Evolutionary conservation across 2,113 vertebrate species (phyloP), one percentile per base, ranked within the genome.

Genomic region (Phaethornis superciliosus): DNA sequence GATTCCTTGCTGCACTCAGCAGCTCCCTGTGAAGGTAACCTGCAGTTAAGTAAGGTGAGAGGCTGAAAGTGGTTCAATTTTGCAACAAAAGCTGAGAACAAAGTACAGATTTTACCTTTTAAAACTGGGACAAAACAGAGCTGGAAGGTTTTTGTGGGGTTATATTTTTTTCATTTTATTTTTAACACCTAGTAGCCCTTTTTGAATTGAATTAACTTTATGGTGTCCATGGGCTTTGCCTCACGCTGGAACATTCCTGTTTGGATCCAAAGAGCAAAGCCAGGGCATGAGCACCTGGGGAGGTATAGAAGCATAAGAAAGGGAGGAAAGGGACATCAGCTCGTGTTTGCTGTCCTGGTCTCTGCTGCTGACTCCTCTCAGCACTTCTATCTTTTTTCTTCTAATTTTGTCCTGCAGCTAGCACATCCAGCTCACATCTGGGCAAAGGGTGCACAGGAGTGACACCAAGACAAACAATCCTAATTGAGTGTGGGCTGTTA

Each of bases 31-130:
- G 62, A 60, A 81, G 60, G 60, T 56, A 78, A 88, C 88, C 87
- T 28, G 6, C 1, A 10, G 87, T 89, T 89, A 81, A 91, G 81
- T 88, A 89, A 94, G 94, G 95, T 87, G 52, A 90, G 79, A 88
- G 64, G 76, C 85, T 94, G 79, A 85, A 93, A 96, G 82, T 60
- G 88, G 81, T 93, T 95, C 68, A 33, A 56, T 91, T 95, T 85
- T 85, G 56, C 93, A 94, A 83, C 89, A 91, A 54, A 27, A 85
- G 68, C 85, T 89, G 87, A 85, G 91, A 95, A 95, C 68, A 93
- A 94, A 91, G 89, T 68, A 83, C 33, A 59, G 68, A 78, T 94
- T 95, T 88, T 88, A 59, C 89, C 52, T 16, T 85, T 83, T 88
- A 56, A 85, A 97, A 89, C 28, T 81, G 81, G 87, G 72, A 88